phyloP scores from a whole-genome alignment of 2,797 vertebrate genomes.

The Acrossocheilus fasciatus region DNA sequence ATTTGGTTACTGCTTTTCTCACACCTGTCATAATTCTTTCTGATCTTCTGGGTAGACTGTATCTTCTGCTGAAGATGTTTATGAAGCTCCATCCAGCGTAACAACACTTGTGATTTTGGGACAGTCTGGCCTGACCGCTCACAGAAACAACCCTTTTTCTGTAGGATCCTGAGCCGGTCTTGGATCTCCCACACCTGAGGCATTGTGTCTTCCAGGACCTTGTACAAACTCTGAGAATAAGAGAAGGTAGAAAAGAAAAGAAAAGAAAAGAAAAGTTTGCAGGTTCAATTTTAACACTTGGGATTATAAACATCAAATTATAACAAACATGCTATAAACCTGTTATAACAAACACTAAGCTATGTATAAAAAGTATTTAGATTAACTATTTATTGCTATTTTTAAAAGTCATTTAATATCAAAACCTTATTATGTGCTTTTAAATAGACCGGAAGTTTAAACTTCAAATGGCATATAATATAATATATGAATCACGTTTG shows the following conservation, averaged over 20 bases:
- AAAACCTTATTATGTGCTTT: background rate
- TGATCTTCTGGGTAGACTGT: constrained; percentile 75
- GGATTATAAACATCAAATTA: background rate
- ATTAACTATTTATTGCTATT: background rate
- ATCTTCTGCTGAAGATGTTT: constrained; percentile 81
- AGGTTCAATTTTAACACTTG: background rate
- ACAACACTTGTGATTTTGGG: constrained; percentile 80
- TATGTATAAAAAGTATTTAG: background rate
- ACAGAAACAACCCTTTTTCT: constrained; percentile 54
- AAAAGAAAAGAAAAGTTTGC: background rate
- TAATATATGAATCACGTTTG: background rate
- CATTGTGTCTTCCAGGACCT: constrained; percentile 79
- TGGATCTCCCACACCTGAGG: constrained; percentile 79
- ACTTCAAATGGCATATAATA: background rate
- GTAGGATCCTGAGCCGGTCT: constrained; percentile 77
- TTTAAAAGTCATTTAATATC: background rate
- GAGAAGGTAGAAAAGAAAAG: background rate
- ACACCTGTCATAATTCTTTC: constrained; percentile 78
- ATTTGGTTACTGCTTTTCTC: constrained; percentile 54
- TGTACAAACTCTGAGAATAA: constrained; percentile 79
- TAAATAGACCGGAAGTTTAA: background rate
- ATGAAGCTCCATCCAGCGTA: constrained; percentile 81
- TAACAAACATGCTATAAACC: background rate
- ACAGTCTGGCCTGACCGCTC: constrained; percentile 67
- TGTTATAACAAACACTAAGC: background rate